A percentile compares a stretch with the other conserved stretches of the same genome.
Conservation (phyloP, 2,113 vertebrate genomes). For the Triplophysa siluroides region DNA sequence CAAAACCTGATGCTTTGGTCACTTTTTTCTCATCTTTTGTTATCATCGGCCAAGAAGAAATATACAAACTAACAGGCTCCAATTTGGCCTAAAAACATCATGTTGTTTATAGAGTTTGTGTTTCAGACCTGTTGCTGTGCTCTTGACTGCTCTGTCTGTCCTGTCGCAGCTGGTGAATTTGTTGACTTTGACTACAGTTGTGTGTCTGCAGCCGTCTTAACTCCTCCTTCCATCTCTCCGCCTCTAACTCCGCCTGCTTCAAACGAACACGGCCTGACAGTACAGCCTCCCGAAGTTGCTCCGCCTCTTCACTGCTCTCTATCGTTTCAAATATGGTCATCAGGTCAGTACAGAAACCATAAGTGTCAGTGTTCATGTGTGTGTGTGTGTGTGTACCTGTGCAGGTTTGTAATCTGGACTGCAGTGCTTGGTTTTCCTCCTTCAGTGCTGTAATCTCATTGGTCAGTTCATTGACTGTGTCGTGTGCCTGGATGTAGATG, state of each 20-base stretch:
- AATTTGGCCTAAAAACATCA: no score
- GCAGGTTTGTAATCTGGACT: constrained; percentile 77
- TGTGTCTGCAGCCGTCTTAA: constrained; percentile 74
- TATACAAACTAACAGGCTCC: no score
- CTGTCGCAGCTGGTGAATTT: constrained; percentile 74
- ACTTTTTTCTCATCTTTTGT: no score
- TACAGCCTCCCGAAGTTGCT: constrained; percentile 74
- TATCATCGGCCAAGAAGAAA: no score
- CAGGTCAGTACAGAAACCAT: background rate
- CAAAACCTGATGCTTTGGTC: no score
- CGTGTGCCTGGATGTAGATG: constrained; percentile 76
- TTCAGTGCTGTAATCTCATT: constrained; percentile 79
- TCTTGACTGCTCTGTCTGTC: constrained; percentile 80
- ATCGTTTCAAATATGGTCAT: background rate
- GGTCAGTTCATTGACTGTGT: constrained; percentile 79
- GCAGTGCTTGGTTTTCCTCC: constrained; percentile 75
- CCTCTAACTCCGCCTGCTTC: constrained; percentile 82
- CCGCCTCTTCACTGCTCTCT: constrained; percentile 75
- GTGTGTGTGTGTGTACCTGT: constrained; percentile 70
- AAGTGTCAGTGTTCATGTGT: background rate
- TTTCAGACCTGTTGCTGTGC: constrained; percentile 80
- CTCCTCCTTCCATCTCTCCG: constrained; percentile 78
- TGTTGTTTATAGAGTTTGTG: no score
- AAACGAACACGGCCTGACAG: constrained; percentile 74
- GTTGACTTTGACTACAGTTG: constrained; percentile 77